Evolutionary conservation across 2,888 invertebrate genomes (phyloP).

Genomic region (Lacanobia oleracea): DNA sequence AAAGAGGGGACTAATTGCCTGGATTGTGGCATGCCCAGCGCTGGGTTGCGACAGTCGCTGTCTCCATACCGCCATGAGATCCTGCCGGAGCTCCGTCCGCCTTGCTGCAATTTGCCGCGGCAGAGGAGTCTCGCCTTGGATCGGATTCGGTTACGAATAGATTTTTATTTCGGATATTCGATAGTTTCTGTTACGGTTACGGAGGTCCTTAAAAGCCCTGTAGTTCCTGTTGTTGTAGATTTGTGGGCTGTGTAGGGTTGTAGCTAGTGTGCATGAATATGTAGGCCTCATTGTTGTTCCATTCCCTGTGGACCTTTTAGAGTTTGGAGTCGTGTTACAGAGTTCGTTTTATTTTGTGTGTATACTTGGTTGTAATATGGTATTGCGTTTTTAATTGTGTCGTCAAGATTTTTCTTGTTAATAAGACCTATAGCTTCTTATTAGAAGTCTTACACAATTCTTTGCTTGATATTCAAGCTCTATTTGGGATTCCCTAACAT

Average conservation of each 20-base stretch:
- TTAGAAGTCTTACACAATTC: not conserved
- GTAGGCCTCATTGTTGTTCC: slow-evolving; percentile 37
- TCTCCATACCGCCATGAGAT: too few relatives aligned
- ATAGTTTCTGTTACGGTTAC: not conserved
- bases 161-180: too few relatives aligned
- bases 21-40: too few relatives aligned
- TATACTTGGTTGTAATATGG: not conserved
- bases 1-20: too few relatives aligned
- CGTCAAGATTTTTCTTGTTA: not conserved
- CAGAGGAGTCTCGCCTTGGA: too few relatives aligned
- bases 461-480: not conserved
- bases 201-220: too few relatives aligned
- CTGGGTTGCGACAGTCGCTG: too few relatives aligned
- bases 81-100: too few relatives aligned
- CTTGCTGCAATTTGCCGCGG: too few relatives aligned
- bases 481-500: not conserved
- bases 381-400: not conserved
- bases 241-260: slow-evolving; percentile 2
- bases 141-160: too few relatives aligned
- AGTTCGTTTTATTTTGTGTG: slow-evolving; percentile 20
- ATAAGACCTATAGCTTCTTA: not conserved
- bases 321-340: slow-evolving; percentile 24
- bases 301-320: slow-evolving; percentile 31
- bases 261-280: slow-evolving; percentile 19
- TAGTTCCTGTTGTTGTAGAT: slow-evolving; percentile 9